Evolutionary conservation across 2,113 vertebrate species (phyloP), one percentile per base, ranked within the genome.

Genomic region (Gasterosteus aculeatus): DNA sequence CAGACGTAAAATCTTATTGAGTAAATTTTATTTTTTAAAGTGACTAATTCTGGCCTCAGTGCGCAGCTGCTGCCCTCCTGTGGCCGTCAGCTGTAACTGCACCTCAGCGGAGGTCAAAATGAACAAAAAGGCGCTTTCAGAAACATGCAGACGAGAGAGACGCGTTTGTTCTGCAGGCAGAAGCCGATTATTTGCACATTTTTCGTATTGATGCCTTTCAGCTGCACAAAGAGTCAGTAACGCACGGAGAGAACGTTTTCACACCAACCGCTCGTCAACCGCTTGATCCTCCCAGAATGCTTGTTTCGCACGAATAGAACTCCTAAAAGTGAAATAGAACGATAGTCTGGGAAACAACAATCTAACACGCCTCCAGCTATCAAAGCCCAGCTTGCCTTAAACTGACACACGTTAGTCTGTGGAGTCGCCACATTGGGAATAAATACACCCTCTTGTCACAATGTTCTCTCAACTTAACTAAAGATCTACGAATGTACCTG

Each of bases 341-440:
- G 22, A 4, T 22, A 12, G 22, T 61, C 8, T 18, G 18, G 38
- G 54, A 31, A 33, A 14, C 3, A 2, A 58, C 39, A 2, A 29
- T 44, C n/a, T 4, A 2, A n/a, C 60, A 62, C 16, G 54, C 44
- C n/a, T 67, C 26, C 16, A 22, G 1, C 35, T 63, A 19, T 67
- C 9, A 29, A 49, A 65, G 42, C 72, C 65, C 56, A 35, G 47
- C 15, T 65, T 65, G 77, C 80, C 82, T 87, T 85, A 82, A 80
- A 62, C 61, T 0, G 7, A 54, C n/a, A 26, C 10, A 12, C 3
- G 33, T 3, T 5, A 33, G 33, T 33, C 3, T 33, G 33, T 33
- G 33, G 33, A 3, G 33, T 33, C 33, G 33, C 33, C 33, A 6
- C 35, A 5, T 6, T 35, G 5, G 33, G 7, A 38, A 38, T 5